Conservation (phyloP, 2,888 invertebrate species). For the Eristalis intricaria region DNA sequence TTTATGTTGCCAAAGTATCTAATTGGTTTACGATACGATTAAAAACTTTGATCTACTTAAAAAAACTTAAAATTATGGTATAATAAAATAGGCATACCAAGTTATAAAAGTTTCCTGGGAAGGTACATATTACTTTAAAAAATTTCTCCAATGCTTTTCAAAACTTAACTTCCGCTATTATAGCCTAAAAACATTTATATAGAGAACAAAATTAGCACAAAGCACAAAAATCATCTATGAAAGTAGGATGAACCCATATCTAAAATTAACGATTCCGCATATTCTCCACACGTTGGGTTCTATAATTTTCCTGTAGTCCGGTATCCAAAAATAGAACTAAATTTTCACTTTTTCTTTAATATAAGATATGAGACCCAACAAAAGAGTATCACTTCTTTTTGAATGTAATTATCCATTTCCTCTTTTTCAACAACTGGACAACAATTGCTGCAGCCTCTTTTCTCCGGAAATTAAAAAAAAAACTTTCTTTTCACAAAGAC, state of each 20-base stretch:
- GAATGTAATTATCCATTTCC: background rate
- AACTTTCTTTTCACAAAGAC: constrained; percentile 25
- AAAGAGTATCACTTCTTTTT: constrained; percentile 13
- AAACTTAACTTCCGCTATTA: background rate
- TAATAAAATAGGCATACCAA: background rate
- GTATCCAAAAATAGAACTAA: constrained; percentile 59
- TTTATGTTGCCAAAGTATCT: no score
- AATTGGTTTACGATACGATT: no score
- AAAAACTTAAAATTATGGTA: background rate
- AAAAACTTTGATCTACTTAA: background rate
- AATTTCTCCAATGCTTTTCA: background rate
- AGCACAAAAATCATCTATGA: constrained; percentile 39
- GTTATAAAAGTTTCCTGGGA: background rate
- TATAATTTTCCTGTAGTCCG: constrained; percentile 23
- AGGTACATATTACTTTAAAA: background rate
- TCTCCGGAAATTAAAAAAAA: constrained; percentile 1
- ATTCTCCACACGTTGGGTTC: constrained; percentile 36
- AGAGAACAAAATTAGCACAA: constrained; percentile 45
- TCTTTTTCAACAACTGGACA: background rate
- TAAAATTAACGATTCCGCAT: constrained; percentile 45
- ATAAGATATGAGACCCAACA: background rate
- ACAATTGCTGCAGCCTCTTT: constrained; percentile 9
- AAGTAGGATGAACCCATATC: constrained; percentile 62
- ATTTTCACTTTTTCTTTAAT: constrained; percentile 20
- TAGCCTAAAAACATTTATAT: constrained; percentile 14